Evolutionary conservation across 2,797 vertebrate genomes (phyloP).

Genomic region (Pangasius djambal): DNA sequence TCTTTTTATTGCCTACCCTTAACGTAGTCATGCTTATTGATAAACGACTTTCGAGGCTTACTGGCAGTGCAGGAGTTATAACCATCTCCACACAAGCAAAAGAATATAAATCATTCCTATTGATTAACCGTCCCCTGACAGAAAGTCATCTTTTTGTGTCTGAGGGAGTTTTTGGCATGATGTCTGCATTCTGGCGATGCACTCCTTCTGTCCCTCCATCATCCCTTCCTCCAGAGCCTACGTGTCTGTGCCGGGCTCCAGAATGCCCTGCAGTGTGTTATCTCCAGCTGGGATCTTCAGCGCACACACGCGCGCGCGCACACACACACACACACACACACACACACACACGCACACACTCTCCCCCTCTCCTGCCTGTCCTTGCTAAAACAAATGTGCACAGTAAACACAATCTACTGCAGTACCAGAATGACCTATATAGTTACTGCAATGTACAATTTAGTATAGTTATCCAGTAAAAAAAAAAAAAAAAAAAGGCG

Average conservation of each 20-base stretch:
- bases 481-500: neutral
- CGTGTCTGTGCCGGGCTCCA: slow-evolving; percentile 32
- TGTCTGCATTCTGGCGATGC: neutral
- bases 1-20: neutral
- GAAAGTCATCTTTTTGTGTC: slow-evolving; percentile 27
- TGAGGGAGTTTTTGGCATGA: slow-evolving; percentile 32
- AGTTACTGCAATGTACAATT: slow-evolving; percentile 4
- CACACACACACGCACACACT: neutral
- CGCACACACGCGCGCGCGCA: neutral
- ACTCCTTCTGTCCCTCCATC: slow-evolving; percentile 32
- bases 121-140: slow-evolving; percentile 34
- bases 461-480: neutral
- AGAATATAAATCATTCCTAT: slow-evolving; percentile 30
- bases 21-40: neutral
- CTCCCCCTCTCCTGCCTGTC: slow-evolving; percentile 9
- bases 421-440: slow-evolving; percentile 35
- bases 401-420: slow-evolving; percentile 37
- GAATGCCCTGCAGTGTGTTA: slow-evolving; percentile 44
- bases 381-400: slow-evolving; percentile 43
- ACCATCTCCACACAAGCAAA: neutral
- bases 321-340: neutral
- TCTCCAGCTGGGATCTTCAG: slow-evolving; percentile 44
- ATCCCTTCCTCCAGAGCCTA: slow-evolving; percentile 26
- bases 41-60: slow-evolving; percentile 4
- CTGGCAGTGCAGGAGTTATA: slow-evolving; percentile 5